phyloP scores from a whole-genome alignment of 2,888 invertebrate species.

The Gastracanthus pulcherrimus region DNA sequence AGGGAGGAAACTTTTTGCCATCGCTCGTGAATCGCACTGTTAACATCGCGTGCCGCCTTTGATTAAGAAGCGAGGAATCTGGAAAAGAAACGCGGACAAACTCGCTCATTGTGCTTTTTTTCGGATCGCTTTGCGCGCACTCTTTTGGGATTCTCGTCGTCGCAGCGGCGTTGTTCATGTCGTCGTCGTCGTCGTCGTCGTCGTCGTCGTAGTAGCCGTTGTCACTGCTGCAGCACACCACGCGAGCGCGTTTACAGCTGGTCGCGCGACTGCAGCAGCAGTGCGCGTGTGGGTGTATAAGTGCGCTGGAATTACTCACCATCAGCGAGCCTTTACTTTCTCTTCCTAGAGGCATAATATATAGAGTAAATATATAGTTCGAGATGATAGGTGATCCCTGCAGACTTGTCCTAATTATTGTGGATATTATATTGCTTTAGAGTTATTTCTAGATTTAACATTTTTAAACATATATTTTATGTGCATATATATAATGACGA shows the following conservation, averaged over 20 bases:
- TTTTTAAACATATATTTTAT: too few relatives aligned
- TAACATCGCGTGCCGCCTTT: conserved; percentile 64
- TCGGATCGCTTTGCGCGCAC: conserved; percentile 58
- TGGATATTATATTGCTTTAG: background rate
- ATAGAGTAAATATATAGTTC: background rate
- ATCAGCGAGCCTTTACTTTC: conserved; percentile 33
- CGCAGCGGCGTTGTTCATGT: too few relatives aligned
- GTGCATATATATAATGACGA: too few relatives aligned
- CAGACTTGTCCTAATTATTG: background rate
- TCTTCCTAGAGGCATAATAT: background rate
- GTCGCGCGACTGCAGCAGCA: background rate
- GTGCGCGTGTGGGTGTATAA: conserved; percentile 15
- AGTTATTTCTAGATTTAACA: too few relatives aligned
- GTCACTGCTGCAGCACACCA: background rate
- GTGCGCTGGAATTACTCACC: conserved; percentile 17
- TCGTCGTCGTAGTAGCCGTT: background rate
- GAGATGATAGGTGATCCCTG: background rate
- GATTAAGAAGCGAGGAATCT: conserved; percentile 64
- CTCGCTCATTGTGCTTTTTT: conserved; percentile 64
- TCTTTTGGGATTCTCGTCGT: conserved; percentile 56
- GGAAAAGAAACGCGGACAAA: conserved; percentile 64
- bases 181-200: background rate
- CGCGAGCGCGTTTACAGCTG: background rate
- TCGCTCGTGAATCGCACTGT: conserved; percentile 61
- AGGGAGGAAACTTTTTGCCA: conserved; percentile 53